Evolutionary conservation across 1,140 invertebrate genomes (phyloP), one percentile per base, ranked within the genome.

Genomic region (Neuroterus valhalla): DNA sequence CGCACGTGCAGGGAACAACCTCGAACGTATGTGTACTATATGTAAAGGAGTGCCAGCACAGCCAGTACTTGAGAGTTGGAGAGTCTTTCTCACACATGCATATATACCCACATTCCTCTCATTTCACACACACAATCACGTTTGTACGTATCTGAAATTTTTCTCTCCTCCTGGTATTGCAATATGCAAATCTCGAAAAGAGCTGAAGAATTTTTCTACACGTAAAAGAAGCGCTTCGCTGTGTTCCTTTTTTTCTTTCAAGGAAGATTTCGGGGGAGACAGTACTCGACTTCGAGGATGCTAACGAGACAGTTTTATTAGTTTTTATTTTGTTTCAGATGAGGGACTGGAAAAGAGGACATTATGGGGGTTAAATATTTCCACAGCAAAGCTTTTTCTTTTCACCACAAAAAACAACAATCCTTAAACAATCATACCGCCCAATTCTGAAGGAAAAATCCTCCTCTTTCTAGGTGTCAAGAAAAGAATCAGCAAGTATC

Each of bases 21-120:
- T 66, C 46, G 14, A 31, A 71, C 67, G 66, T 71, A 70, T 19
- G 52, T 55, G 69, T 67, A 38, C 45, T 55, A 31, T 14, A 52
- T 31, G 77, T 42, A 67, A 70, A 78, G 48, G 55, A 72, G 77
- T 77, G 77, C 77, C 81, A 81, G 81, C 68, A 76, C 76, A 48
- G 68, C 76, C 76, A 72, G 74, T 82, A 71, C 75, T 74, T 75
- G 80, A 76, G 70, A 55, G 66, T 70, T 14, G 26, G 55, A 62
- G 11, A 23, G 14, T 31, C 55, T 62, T 62, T 62, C 23, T 26
- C 68, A 43, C 45, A 71, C 74, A 70, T 62, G 15, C 3, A 69
- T 77, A 75, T 78, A 68, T 82, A 79, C 77, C 72, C 46, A 66
- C n/a, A 50, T 38, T 50, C 43, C 45, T 70, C 44, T 38, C 43